Base-by-base conservation (phyloP, 1,140 invertebrate species). In the Drosophila mauritiana region DNA sequence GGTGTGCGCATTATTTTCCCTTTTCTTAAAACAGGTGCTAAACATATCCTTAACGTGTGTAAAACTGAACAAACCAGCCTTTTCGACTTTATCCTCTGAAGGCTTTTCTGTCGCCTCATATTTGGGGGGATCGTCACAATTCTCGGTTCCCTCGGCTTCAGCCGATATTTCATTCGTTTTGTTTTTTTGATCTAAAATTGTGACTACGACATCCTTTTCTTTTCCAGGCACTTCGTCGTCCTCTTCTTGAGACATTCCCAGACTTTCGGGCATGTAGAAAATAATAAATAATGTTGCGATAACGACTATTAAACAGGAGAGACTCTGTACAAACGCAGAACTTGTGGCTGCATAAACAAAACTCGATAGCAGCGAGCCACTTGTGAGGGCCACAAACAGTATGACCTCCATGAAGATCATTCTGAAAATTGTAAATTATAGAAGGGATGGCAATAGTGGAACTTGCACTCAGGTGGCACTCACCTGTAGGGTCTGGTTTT, bases 391-490 rank as follows among this genome's bases (percentile, higher is more conserved):
- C 31, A 93, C 67, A 39, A 93, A 94, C 1, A 95, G 80, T 1
- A 93, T 77, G 11, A 93, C 92, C 81, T 95, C 94, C 63, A 96
- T 84, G 45, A 94, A 92, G 22, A 94, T 95, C 93, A 96, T 94
- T 90, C 94, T 95, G 73, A 0, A 17, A 27, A 31, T 11, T 10
- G 36, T 22, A 22, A 22, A 22, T 22, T 22, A 22, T 22, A 22
- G 3, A 22, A 3, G 3, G 20, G 2, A 2, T 3, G 20, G 20
- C 3, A 22, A 22, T 3, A 22, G 2, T 22, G 20, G 3, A 1
- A 22, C 20, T 3, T 22, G 20, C 2, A 0, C 20, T 25, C 4
- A 31, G 13, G 13, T n/a, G 12, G 4, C 11, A 4, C 53, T 6
- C 58, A 93, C 92, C 92, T 92, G 52, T 90, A 93, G 11, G 94